phyloP scores from a whole-genome alignment of 2,888 invertebrate species.

The Hylaea fasciaria region DNA sequence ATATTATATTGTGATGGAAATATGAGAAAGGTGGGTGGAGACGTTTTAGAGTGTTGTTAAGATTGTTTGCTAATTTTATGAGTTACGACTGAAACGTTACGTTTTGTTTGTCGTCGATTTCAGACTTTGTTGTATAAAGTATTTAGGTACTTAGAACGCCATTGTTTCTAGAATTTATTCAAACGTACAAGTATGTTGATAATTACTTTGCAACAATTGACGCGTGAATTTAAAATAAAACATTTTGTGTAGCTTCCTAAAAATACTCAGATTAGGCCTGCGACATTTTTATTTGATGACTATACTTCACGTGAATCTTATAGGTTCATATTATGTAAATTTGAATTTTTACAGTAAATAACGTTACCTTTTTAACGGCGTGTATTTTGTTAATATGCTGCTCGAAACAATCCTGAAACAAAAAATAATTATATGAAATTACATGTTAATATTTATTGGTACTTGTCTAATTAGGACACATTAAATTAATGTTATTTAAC shows the following conservation, averaged over 20 bases:
- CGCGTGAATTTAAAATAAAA: too few species aligned
- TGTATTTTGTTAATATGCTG: not conserved
- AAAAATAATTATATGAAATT: conserved; percentile 7
- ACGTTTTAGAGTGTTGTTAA: conserved; percentile 11
- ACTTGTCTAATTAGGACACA: too few species aligned
- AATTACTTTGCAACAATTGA: not conserved
- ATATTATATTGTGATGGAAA: not conserved
- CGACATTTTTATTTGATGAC: too few species aligned
- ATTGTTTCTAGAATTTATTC: not conserved
- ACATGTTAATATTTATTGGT: too few species aligned
- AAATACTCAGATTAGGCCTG: too few species aligned
- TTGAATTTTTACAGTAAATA: not conserved
- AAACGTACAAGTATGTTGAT: not conserved
- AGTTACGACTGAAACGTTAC: conserved; percentile 21
- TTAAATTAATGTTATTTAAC: too few species aligned
- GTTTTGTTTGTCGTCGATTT: conserved; percentile 17
- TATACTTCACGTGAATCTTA: too few species aligned
- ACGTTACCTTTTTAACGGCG: conserved; percentile 12
- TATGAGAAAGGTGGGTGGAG: conserved; percentile 3
- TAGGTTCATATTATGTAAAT: too few species aligned
- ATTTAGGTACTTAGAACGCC: conserved; percentile 1
- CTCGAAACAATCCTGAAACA: conserved; percentile 21
- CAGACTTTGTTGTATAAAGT: conserved; percentile 8
- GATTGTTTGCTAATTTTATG: conserved; percentile 24
- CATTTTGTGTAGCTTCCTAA: too few species aligned